These are phyloP conservation scores for Pangasianodon hypophthalmus DNA, from an alignment of 2,113 vertebrate species.

Conservation along the genomic window DNA sequence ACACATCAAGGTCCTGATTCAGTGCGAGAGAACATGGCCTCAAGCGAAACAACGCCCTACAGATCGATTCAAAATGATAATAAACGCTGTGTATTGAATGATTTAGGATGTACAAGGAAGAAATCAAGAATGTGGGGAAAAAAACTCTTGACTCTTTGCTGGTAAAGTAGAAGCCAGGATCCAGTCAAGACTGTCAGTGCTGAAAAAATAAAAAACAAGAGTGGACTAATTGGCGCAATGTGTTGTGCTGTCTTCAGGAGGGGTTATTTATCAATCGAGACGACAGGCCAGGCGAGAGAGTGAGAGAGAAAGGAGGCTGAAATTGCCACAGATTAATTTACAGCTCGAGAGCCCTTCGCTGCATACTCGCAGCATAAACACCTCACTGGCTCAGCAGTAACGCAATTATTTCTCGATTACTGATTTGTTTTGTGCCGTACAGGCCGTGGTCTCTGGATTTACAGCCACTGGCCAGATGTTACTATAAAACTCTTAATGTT, in stretches of 20 bases:
- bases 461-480: slow-evolving; percentile 42
- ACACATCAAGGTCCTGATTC: slow-evolving; percentile 42
- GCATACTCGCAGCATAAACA: slow-evolving; percentile 57
- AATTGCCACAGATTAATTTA: slow-evolving; percentile 76
- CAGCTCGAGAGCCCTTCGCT: slow-evolving; percentile 61
- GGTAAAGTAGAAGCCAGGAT: slow-evolving; percentile 52
- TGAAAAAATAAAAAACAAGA: slow-evolving; percentile 42
- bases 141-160: slow-evolving; percentile 31
- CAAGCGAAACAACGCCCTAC: not conserved
- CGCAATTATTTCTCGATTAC: slow-evolving; percentile 60
- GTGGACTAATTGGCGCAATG: slow-evolving; percentile 70
- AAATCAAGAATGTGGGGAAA: slow-evolving; percentile 43
- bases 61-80: slow-evolving; percentile 57
- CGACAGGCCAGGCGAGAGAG: slow-evolving; percentile 57
- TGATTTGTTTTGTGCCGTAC: slow-evolving; percentile 40
- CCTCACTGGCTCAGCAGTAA: slow-evolving; percentile 61
- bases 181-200: slow-evolving; percentile 64
- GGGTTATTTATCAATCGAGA: slow-evolving; percentile 75
- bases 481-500: slow-evolving; percentile 44
- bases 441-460: slow-evolving; percentile 7
- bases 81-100: slow-evolving; percentile 56
- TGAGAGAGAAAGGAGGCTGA: slow-evolving; percentile 72
- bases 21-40: not conserved
- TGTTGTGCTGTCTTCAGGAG: slow-evolving; percentile 74
- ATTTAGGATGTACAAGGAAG: slow-evolving; percentile 45